Base-by-base conservation (phyloP, 37 sponge, comb jelly and placozoan genomes). In the Haliclona indistincta region DNA sequence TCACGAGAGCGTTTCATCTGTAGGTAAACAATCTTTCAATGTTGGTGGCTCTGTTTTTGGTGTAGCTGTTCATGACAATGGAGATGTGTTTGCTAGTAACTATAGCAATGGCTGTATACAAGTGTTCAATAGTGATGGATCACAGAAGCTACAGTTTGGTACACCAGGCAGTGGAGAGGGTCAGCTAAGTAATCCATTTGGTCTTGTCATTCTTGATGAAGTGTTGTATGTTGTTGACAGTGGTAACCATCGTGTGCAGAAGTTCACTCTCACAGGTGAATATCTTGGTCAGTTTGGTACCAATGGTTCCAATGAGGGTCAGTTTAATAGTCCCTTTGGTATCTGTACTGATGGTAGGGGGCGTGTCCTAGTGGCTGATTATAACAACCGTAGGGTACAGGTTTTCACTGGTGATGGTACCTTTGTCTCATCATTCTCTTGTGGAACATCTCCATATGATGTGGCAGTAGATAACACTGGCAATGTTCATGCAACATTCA, bases 391-490 rank as follows among this genome's bases (percentile, higher is more conserved):
- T 25, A 63, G 36, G 5, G 54, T 84, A 49, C 38, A 62, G 0
- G 72, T 84, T 6, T 84, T 84, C 55, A 40, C 54, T 26, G 33
- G 40, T 20, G 78, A 84, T 63, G 85, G 72, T 10, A 41, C 53
- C 26, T 77, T 70, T 62, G 22, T 15, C 34, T 5, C 23, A 23
- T 39, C 54, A 63, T 71, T 84, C 39, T 39, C 43, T 29, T n/a
- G n/a, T n/a, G 54, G 68, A 4, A 60, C 23, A 0, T 56, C 66
- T 44, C 85, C 85, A 3, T 77, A 77, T 77, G 85, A 77, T 11
- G 26, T 84, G n/a, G 73, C 85, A 23, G 71, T 84, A 49, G 85
- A 70, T 39, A 38, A 51, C 8, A 19, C 51, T 19, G 85, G 85
- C 4, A 69, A 71, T 32, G 55, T 77, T 22, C 78, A 77, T 64